These are phyloP conservation scores for Ctenomys sociabilis DNA, from an alignment of 2,113 vertebrate species.

Conservation along the genomic window DNA sequence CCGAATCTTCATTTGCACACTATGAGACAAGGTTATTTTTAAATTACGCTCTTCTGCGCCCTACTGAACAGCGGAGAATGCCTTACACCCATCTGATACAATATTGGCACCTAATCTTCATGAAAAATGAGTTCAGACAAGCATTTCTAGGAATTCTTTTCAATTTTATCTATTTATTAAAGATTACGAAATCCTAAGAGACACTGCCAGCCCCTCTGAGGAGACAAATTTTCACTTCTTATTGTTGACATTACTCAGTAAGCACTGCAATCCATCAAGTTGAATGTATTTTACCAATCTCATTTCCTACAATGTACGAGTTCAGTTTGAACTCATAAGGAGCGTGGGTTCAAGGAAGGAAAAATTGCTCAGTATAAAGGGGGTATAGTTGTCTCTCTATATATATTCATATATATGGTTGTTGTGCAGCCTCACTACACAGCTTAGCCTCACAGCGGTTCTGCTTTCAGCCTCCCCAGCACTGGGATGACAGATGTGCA, in stretches of 20 bases:
- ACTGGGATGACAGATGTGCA: too few species aligned
- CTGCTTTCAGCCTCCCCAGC: too few species aligned
- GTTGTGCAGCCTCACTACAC: too few species aligned
- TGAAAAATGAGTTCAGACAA: neutral
- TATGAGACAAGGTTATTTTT: neutral
- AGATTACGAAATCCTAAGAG: neutral
- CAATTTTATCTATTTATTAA: neutral
- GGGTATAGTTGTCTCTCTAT: neutral
- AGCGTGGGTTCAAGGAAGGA: neutral
- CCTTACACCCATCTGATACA: neutral
- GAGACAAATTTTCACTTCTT: neutral
- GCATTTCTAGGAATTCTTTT: neutral
- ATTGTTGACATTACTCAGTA: neutral
- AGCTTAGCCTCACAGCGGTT: too few species aligned
- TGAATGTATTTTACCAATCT: neutral
- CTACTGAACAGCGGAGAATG: neutral
- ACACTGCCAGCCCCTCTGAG: too few species aligned
- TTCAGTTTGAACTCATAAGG: neutral
- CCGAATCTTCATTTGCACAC: neutral
- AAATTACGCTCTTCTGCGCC: neutral
- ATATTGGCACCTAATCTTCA: neutral
- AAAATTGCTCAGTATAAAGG: neutral
- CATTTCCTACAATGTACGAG: fast-evolving
- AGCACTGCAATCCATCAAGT: neutral
- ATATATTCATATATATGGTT: neutral